These are phyloP conservation scores for Elgaria multicarinata DNA, from an alignment of 2,113 vertebrate species.

Conservation along the genomic window DNA sequence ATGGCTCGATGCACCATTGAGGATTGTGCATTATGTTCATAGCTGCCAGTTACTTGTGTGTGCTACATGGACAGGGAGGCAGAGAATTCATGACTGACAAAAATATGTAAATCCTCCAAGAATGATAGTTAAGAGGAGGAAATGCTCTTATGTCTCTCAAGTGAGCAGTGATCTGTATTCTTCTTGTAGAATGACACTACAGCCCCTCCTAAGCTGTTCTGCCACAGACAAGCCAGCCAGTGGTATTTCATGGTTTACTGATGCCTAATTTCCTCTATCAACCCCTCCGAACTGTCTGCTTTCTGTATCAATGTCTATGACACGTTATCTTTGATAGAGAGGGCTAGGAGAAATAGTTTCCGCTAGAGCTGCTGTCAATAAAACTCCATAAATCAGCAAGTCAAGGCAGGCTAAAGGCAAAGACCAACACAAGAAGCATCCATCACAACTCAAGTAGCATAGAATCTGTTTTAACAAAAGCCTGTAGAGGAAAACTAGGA, in stretches of 20 bases:
- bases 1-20: background rate
- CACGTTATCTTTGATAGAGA: background rate
- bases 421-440: slow-evolving; percentile 46
- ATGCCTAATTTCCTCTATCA: slow-evolving; percentile 37
- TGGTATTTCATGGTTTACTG: slow-evolving; percentile 16
- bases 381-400: slow-evolving; percentile 56
- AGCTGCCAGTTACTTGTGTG: background rate
- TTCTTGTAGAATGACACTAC: background rate
- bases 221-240: background rate
- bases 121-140: background rate
- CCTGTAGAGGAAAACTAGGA: slow-evolving; percentile 24
- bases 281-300: background rate
- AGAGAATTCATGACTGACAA: background rate
- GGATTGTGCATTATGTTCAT: background rate
- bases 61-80: background rate
- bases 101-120: slow-evolving; percentile 3
- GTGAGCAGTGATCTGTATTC: slow-evolving; percentile 20
- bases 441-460: slow-evolving; percentile 58
- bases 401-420: slow-evolving; percentile 40
- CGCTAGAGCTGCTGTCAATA: background rate
- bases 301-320: background rate
- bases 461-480: slow-evolving; percentile 41
- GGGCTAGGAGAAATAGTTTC: slow-evolving; percentile 25
- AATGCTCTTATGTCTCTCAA: slow-evolving; percentile 1
- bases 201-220: background rate